Conservation (phyloP, 1,140 invertebrate genomes). For the Achroia grisella region DNA sequence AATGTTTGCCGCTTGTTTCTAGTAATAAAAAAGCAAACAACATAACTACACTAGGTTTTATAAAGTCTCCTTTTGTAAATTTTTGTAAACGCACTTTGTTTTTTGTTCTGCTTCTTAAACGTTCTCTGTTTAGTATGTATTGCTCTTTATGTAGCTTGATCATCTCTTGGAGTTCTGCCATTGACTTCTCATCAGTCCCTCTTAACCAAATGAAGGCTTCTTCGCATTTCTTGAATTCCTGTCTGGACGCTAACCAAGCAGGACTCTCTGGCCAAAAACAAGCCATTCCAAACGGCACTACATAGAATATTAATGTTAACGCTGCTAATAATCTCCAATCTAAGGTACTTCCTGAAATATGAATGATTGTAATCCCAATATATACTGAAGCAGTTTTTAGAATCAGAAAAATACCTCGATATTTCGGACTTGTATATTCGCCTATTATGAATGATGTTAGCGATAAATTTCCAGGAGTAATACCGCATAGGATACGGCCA, state of each 20-base stretch:
- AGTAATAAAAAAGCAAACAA: slow-evolving; percentile 29
- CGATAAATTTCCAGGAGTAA: slow-evolving; percentile 32
- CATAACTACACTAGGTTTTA: slow-evolving; percentile 40
- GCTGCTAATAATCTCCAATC: slow-evolving; percentile 44
- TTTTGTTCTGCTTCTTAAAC: not conserved
- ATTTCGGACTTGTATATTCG: slow-evolving; percentile 45
- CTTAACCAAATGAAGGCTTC: slow-evolving; percentile 42
- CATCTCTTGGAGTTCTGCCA: slow-evolving; percentile 32
- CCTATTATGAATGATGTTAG: slow-evolving; percentile 50
- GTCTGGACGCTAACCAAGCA: slow-evolving; percentile 37
- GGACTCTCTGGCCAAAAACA: slow-evolving; percentile 55
- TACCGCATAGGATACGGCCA: slow-evolving; percentile 36
- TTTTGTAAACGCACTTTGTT: slow-evolving; percentile 25
- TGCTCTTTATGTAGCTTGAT: slow-evolving; percentile 31
- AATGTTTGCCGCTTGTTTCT: slow-evolving; percentile 45
- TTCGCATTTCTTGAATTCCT: slow-evolving; percentile 32
- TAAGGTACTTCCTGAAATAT: slow-evolving; percentile 33
- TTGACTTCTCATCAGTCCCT: slow-evolving; percentile 27
- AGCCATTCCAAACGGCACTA: slow-evolving; percentile 24
- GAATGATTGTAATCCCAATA: slow-evolving; percentile 36
- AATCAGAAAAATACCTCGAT: slow-evolving; percentile 49
- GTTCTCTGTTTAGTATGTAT: not conserved
- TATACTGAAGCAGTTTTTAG: slow-evolving; percentile 46
- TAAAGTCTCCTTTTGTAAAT: slow-evolving; percentile 44
- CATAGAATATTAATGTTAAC: slow-evolving; percentile 20